Evolutionary conservation across 2,113 vertebrate genomes (phyloP).

Genomic region (Pampusana beccarii): DNA sequence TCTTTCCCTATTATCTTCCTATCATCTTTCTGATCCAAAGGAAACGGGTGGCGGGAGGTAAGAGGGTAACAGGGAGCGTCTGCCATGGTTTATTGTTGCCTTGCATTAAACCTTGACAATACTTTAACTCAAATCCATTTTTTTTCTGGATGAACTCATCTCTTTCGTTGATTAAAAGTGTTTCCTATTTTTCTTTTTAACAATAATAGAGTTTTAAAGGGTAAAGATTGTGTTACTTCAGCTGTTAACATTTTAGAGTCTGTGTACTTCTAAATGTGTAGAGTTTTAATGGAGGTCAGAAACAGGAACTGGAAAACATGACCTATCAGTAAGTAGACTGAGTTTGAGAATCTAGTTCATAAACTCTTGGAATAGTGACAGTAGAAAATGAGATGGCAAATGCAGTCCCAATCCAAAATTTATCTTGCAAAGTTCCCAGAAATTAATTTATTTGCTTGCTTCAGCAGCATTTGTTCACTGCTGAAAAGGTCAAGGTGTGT

Average conservation of each 20-base stretch:
- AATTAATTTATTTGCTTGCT: neutral
- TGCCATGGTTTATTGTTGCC: too few relatives aligned
- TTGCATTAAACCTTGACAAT: too few relatives aligned
- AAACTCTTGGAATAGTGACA: neutral
- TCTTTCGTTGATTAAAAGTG: neutral
- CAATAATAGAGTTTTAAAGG: neutral
- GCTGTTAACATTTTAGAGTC: neutral
- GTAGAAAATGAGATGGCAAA: neutral
- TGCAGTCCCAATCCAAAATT: neutral
- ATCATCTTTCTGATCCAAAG: too few relatives aligned
- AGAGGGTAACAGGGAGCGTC: too few relatives aligned
- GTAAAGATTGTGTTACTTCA: neutral
- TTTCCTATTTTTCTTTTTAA: neutral
- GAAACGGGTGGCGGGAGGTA: too few relatives aligned
- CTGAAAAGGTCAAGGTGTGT: neutral
- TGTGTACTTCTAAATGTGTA: neutral
- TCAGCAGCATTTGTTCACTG: neutral
- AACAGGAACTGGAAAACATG: neutral
- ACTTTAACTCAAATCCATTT: neutral
- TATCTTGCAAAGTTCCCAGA: neutral
- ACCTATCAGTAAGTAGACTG: neutral
- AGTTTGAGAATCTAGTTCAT: neutral
- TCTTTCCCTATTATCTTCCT: too few relatives aligned
- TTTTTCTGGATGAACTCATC: neutral
- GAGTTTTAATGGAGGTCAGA: neutral